A percentile compares a stretch with the other conserved stretches of the same genome.
Evolutionary conservation across 2,113 vertebrate species (phyloP).

Genomic region (Ophiodon elongatus): DNA sequence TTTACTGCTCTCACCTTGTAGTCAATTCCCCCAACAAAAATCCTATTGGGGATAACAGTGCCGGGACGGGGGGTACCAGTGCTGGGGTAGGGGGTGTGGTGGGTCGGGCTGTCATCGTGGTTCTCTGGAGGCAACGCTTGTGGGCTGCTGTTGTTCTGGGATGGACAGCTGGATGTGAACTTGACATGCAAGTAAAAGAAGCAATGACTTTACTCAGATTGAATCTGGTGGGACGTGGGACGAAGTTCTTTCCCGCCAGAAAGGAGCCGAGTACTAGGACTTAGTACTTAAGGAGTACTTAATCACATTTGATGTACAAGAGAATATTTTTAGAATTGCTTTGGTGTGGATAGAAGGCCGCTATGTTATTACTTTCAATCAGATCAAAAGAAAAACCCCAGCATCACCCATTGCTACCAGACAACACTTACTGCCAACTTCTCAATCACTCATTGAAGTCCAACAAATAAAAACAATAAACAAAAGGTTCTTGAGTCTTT

Average conservation of each 20-base stretch:
- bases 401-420: neutral
- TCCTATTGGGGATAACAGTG: conserved; percentile 89
- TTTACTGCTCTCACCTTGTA: conserved; percentile 81
- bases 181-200: neutral
- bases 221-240: neutral
- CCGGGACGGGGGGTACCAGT: conserved; percentile 84
- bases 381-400: conserved; percentile 4
- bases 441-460: conserved; percentile 2
- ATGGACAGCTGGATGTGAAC: conserved; percentile 70
- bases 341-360: too few species aligned
- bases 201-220: neutral
- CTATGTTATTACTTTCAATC: neutral
- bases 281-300: neutral
- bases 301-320: neutral
- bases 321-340: neutral
- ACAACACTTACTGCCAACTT: neutral
- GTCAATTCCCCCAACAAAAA: conserved; percentile 93
- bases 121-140: conserved; percentile 76
- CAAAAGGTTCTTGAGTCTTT: neutral
- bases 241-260: too few species aligned
- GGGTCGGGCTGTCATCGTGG: conserved; percentile 35
- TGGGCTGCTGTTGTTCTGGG: conserved; percentile 81
- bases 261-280: neutral
- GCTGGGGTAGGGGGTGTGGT: conserved; percentile 75
- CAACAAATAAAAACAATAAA: neutral